Evolutionary conservation across 2,888 invertebrate genomes (phyloP), one percentile per base, ranked within the genome.

Genomic region (Octodonta nipae): DNA sequence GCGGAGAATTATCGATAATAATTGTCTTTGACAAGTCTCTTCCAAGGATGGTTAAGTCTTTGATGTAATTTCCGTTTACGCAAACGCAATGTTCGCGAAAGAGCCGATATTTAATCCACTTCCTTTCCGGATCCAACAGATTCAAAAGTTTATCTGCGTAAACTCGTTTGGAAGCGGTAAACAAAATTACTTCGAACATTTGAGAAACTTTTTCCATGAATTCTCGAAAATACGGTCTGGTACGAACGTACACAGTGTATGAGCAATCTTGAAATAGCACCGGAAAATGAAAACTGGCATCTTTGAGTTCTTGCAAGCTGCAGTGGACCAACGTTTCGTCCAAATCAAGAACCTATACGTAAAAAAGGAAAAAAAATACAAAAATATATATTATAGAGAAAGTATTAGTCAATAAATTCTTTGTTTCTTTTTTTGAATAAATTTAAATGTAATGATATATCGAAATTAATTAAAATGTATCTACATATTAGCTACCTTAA

Each of bases 301-400:
- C 92, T 0, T 85, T 78, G 35, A 93, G 63, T 63, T 89, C 88
- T 49, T 86, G 85, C 2, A 93, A 70, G 47, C 89, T 89, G 61
- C 93, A 93, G 58, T 93, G 93, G 2, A 93, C 93, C 50, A 95
- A 64, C 0, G 93, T 95, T 65, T 95, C 93, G 61, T 95, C 93
- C 40, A 77, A 53, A 49, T 76, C 76, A 28, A 68, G 43, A 10
- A 68, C 61, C 78, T 78, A 54, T n/a, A 50, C 54, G 13, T 10
- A 26, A 13, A 33, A 17, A 29, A 25, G 13, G 10, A 13, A 5
- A 13, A 27, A 14, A n/a, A n/a, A 3, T 5, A 5, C 14, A 13
- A 15, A n/a, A n/a, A n/a, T n/a, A n/a, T n/a, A n/a, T n/a, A n/a
- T n/a, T n/a, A n/a, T n/a, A n/a, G n/a, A n/a, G n/a, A n/a, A n/a